Percentiles rank a stretch among this genome's conserved stretches.
phyloP scores from a whole-genome alignment of 2,113 vertebrate species.

The Melospiza melodia region DNA sequence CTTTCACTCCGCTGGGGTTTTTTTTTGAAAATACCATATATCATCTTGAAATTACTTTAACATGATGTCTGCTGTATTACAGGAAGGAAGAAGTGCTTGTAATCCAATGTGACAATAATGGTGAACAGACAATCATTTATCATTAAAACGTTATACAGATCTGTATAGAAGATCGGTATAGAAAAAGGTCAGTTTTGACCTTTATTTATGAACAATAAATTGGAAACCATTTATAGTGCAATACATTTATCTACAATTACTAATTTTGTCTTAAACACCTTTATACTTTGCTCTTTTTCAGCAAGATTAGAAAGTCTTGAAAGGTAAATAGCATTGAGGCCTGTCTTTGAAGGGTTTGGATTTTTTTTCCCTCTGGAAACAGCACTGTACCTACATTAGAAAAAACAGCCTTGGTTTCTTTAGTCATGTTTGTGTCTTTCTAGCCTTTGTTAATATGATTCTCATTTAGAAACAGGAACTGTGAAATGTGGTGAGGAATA shows the following conservation, averaged over 20 bases:
- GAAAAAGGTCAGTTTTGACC: background rate
- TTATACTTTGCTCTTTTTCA: background rate
- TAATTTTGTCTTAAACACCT: background rate
- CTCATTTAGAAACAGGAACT: constrained; percentile 62
- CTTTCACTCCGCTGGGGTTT: background rate
- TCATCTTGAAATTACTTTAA: background rate
- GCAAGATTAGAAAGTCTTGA: background rate
- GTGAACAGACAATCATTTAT: background rate
- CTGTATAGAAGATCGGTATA: background rate
- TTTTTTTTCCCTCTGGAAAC: background rate
- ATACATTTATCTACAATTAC: background rate
- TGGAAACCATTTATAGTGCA: background rate
- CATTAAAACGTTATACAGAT: background rate
- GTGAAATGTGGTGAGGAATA: constrained; percentile 50
- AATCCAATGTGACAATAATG: background rate
- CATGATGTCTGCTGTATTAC: background rate
- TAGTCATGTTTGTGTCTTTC: constrained; percentile 14
- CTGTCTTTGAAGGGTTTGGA: background rate
- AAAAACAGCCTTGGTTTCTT: constrained; percentile 5
- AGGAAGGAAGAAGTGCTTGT: background rate
- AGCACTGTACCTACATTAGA: background rate
- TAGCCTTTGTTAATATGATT: constrained; percentile 20
- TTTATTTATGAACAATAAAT: background rate
- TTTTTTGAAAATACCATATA: background rate
- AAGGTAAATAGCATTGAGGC: background rate